These are phyloP conservation scores for Arge pagana DNA, from an alignment of 2,888 invertebrate species.

Conservation along the genomic window DNA sequence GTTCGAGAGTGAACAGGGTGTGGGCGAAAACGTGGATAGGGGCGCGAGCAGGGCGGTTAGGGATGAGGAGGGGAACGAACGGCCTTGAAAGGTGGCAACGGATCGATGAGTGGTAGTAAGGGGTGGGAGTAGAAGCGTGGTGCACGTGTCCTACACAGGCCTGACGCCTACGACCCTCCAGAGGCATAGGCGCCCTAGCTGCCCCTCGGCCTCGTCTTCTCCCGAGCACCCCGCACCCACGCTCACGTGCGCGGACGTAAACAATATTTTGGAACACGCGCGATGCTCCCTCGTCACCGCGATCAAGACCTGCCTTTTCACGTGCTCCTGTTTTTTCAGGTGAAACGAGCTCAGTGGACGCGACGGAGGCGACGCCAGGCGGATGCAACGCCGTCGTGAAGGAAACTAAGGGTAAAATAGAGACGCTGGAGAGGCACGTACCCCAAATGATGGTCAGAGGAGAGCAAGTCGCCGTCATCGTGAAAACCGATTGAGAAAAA, in stretches of 20 bases:
- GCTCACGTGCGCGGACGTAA: slow-evolving; percentile 29
- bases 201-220: no score
- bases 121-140: slow-evolving; percentile 19
- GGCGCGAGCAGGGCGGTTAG: background rate
- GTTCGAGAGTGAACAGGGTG: no score
- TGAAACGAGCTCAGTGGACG: slow-evolving; percentile 44
- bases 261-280: background rate
- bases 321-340: slow-evolving; percentile 31
- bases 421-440: slow-evolving; percentile 70
- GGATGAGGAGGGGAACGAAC: slow-evolving; percentile 48
- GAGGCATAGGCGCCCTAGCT: no score
- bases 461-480: slow-evolving; percentile 73
- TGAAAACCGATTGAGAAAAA: slow-evolving; percentile 50
- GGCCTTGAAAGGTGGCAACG: slow-evolving; percentile 50
- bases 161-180: slow-evolving; percentile 27
- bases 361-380: slow-evolving; percentile 53
- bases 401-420: slow-evolving; percentile 65
- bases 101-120: slow-evolving; percentile 46
- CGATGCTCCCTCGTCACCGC: background rate
- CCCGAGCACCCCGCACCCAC: slow-evolving; percentile 27
- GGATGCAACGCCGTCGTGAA: slow-evolving; percentile 58
- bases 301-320: slow-evolving; percentile 5
- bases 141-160: slow-evolving; percentile 47
- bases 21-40: no score
- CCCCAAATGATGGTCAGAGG: slow-evolving; percentile 76